phyloP scores from a whole-genome alignment of 2,113 vertebrate genomes.

The Bos javanicus region DNA sequence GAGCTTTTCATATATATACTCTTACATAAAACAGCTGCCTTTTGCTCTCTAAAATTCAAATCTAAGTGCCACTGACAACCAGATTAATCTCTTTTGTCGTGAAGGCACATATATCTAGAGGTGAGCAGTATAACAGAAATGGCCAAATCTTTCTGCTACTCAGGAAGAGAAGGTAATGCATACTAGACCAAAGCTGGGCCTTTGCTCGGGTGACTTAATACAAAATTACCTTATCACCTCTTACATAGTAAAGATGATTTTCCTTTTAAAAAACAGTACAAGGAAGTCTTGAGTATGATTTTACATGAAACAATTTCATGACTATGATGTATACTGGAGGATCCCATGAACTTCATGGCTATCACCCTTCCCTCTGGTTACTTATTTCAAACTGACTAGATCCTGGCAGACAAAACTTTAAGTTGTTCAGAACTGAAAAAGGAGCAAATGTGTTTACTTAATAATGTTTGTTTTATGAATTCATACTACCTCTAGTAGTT shows the following conservation, averaged over 20 bases:
- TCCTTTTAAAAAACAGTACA: background rate
- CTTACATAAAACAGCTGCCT: background rate
- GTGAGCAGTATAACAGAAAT: slow-evolving; percentile 12
- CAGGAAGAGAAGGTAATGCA: background rate
- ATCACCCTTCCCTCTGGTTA: background rate
- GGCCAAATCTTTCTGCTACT: background rate
- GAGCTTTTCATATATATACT: background rate
- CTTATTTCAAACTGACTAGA: background rate
- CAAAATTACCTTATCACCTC: background rate
- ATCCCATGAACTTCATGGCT: background rate
- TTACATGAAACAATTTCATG: background rate
- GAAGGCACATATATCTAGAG: background rate
- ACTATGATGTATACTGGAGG: background rate
- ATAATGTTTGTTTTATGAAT: slow-evolving; percentile 24
- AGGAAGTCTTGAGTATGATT: background rate
- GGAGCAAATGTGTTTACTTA: slow-evolving; percentile 9
- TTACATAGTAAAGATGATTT: background rate
- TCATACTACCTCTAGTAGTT: background rate
- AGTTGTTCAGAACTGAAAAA: slow-evolving; percentile 36
- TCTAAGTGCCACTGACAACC: background rate
- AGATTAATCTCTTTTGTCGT: slow-evolving; percentile 5
- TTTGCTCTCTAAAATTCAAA: slow-evolving; percentile 1
- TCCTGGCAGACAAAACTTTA: background rate
- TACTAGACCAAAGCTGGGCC: background rate
- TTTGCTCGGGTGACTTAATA: background rate